Conservation (phyloP, 2,888 invertebrate genomes). For the Drosophila diplacantha region DNA sequence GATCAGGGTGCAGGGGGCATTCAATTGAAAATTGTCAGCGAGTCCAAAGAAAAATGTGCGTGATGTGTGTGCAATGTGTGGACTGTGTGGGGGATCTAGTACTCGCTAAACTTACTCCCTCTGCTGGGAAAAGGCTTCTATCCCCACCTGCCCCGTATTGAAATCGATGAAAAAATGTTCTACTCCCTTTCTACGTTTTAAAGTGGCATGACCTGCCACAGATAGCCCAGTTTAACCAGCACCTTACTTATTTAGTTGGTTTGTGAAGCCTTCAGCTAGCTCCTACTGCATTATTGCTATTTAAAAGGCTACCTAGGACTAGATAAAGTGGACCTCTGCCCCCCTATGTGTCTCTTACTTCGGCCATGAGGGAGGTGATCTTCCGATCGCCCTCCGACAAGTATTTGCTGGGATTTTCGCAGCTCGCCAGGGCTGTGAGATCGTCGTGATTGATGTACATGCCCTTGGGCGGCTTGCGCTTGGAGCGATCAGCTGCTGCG, state of each 20-base stretch:
- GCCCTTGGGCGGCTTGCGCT: constrained; percentile 94
- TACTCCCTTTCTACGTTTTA: not conserved
- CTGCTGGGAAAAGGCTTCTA: not conserved
- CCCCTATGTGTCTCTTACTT: constrained; percentile 85
- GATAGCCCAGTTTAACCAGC: no score
- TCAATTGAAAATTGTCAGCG: constrained; percentile 60
- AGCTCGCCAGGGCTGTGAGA: constrained; percentile 89
- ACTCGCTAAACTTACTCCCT: not conserved
- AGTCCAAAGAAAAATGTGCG: constrained; percentile 25
- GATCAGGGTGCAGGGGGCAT: constrained; percentile 37
- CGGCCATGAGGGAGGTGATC: constrained; percentile 95
- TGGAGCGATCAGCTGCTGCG: constrained; percentile 79
- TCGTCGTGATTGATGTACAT: constrained; percentile 99
- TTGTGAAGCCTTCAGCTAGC: not conserved
- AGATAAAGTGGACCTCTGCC: not conserved
- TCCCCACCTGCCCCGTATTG: not conserved
- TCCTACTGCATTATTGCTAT: not conserved
- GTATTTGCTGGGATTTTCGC: constrained; percentile 83
- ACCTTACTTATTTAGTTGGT: not conserved
- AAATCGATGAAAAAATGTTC: not conserved
- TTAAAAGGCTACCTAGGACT: not conserved
- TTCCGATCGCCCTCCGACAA: constrained; percentile 95
- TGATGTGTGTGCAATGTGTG: constrained; percentile 3
- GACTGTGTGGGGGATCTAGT: not conserved
- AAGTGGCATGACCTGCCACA: not conserved